These are phyloP conservation scores for Poecilia gillii DNA, from an alignment of 2,797 vertebrate genomes.

Conservation along the genomic window DNA sequence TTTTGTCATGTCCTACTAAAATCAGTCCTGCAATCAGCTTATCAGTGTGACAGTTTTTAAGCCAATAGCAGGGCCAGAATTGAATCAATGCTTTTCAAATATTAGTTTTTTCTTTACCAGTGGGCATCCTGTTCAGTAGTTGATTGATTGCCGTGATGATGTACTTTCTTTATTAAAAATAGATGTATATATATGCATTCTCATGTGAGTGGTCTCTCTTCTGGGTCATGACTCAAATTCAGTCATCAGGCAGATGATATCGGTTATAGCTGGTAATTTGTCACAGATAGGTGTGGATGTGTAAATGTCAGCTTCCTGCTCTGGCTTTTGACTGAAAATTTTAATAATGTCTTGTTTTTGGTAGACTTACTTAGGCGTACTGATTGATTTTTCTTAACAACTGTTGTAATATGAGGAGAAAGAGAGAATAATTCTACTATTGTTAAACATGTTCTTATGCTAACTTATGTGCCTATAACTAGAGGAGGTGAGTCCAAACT, in stretches of 20 bases:
- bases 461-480: not conserved
- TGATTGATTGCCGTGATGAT: not conserved
- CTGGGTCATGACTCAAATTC: not conserved
- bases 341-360: not conserved
- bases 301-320: not conserved
- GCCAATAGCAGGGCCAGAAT: not conserved
- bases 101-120: not conserved
- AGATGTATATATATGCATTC: not conserved
- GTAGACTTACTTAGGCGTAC: not conserved
- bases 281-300: not conserved
- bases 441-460: not conserved
- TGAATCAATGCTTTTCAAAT: not conserved
- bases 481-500: not conserved
- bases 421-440: not conserved
- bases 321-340: not conserved
- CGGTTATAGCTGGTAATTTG: not conserved
- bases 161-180: not conserved
- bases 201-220: not conserved
- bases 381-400: not conserved
- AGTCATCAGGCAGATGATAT: not conserved
- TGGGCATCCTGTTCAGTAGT: not conserved
- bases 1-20: not conserved
- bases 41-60: not conserved
- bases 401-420: not conserved
- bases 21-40: not conserved